A percentile compares a stretch with the other conserved stretches of the same genome.
Conservation (phyloP, 2,888 invertebrate species). For the Sesia apiformis region DNA sequence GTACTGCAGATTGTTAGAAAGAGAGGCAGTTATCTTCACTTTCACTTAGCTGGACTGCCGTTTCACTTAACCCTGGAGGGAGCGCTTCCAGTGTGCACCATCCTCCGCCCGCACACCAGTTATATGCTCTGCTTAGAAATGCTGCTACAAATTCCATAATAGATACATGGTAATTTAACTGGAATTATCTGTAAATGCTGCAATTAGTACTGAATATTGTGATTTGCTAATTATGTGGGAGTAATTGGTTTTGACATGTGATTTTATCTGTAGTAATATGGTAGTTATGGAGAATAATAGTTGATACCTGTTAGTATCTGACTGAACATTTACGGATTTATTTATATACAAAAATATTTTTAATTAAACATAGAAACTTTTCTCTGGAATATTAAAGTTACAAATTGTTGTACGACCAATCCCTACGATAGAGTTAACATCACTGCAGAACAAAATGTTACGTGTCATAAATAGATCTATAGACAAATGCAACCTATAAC, state of each 20-base stretch:
- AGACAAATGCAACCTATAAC: too few species aligned
- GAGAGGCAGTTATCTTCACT: conserved; percentile 53
- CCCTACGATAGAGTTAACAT: too few species aligned
- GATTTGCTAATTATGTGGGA: conserved; percentile 56
- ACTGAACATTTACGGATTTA: too few species aligned
- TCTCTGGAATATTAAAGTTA: too few species aligned
- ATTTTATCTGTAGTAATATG: background rate
- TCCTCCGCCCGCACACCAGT: conserved; percentile 31
- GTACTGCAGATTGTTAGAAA: conserved; percentile 21
- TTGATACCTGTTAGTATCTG: too few species aligned
- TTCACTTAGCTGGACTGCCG: conserved; percentile 41
- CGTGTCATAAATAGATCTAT: too few species aligned
- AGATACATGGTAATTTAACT: conserved; percentile 40
- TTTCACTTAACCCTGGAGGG: conserved; percentile 52
- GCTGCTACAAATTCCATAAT: conserved; percentile 49
- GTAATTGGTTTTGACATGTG: conserved; percentile 22
- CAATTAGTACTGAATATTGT: conserved; percentile 41
- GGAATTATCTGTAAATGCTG: conserved; percentile 49
- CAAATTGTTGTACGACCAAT: too few species aligned
- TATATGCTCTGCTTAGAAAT: conserved; percentile 34
- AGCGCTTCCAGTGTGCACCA: conserved; percentile 29
- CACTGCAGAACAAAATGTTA: too few species aligned
- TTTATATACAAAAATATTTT: too few species aligned
- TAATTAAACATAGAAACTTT: too few species aligned
- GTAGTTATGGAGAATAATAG: too few species aligned